Base-by-base conservation (phyloP, 2,888 invertebrate genomes). In the Thyatira batis region DNA sequence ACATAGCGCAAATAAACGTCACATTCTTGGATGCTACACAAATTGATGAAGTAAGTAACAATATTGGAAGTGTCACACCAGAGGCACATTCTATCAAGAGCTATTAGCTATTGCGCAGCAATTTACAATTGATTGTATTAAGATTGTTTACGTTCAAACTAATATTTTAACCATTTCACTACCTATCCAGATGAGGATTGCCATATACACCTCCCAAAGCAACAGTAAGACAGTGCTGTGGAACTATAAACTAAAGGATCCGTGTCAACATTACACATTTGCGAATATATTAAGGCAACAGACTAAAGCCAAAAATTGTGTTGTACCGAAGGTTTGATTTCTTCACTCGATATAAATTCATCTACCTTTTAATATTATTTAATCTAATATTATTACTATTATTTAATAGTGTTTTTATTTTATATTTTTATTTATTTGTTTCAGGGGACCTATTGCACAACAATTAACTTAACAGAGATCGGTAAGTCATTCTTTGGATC, bases 181-280 rank as follows among this genome's bases (percentile, higher is more conserved):
- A 21, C 17, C 9, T 46, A 68, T 67, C 4, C 57, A 75, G 73
- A 45, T 69, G 2, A 73, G 66, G 61, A 50, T 73, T 23, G 54
- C 44, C 5, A 61, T 71, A 2, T 67, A 60, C 39, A 51, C 49
- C 11, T 0, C 58, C 9, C 64, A 67, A 39, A 52, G 53, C 20
- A 55, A 65, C 4, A 52, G 20, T 0, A 67, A 53, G 45, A 66
- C 20, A 3, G 20, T 65, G 21, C 49, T 74, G 45, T 61, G 65
- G 58, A 65, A 58, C 5, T 64, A 74, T 44, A 71, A 61, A 44
- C 6, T 72, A 10, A 61, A 60, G 0, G 60, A 75, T 33, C 69
- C 69, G 1, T 77, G 76, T 44, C 57, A 69, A 48, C 70, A 77
- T 51, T 71, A 63, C 51, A 55, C 60, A 11, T 21, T 67, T 3